Conservation (phyloP, 2,888 invertebrate species). For the Drosophila histrio region DNA sequence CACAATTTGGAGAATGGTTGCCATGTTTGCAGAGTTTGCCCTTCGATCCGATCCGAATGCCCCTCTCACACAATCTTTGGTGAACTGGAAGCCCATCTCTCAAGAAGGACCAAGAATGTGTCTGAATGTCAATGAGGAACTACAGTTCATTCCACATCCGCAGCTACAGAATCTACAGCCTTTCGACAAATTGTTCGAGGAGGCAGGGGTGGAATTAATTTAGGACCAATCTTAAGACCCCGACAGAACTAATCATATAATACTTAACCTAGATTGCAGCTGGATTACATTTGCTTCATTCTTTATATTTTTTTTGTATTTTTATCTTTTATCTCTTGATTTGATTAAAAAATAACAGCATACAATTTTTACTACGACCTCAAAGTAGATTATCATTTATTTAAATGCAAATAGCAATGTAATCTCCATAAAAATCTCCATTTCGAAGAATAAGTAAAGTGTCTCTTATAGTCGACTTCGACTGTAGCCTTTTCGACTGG, state of each 20-base stretch:
- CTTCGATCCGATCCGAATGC: conserved; percentile 74
- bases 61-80: conserved; percentile 40
- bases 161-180: conserved; percentile 58
- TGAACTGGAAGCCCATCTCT: conserved; percentile 62
- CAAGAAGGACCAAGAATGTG: conserved; percentile 57
- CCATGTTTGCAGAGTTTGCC: conserved; percentile 75
- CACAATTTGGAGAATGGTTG: conserved; percentile 72
- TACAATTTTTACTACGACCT: too few species aligned
- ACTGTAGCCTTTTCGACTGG: too few species aligned
- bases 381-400: too few species aligned
- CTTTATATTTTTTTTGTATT: too few species aligned
- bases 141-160: conserved; percentile 70
- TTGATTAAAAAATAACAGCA: too few species aligned
- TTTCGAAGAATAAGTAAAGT: too few species aligned
- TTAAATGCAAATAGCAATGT: too few species aligned
- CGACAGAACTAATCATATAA: too few species aligned
- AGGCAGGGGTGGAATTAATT: conserved; percentile 39
- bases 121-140: conserved; percentile 73
- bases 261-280: neutral
- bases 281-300: neutral
- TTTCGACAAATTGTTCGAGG: conserved; percentile 64
- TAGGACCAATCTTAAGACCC: too few species aligned
- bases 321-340: too few species aligned
- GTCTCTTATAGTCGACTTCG: too few species aligned
- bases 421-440: too few species aligned